Evolutionary conservation across 2,113 vertebrate species (phyloP), one percentile per base, ranked within the genome.

Genomic region (Strix uralensis): DNA sequence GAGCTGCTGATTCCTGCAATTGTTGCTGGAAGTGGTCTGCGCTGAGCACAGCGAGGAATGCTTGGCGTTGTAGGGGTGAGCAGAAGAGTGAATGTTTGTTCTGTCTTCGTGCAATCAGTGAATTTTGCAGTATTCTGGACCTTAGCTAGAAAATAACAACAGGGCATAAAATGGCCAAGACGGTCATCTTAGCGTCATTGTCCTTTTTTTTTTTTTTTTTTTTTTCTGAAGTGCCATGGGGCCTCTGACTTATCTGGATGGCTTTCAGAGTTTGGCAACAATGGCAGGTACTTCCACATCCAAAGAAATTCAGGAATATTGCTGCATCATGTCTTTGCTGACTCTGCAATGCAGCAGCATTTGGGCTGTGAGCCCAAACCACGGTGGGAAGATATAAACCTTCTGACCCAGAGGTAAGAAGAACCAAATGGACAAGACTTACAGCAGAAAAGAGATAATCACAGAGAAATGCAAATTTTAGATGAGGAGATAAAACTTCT

Each of bases 311-410:
- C 55, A 34, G 62, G n/a, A 71, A n/a, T 84, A 87, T 87, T 84
- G 69, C 95, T 92, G 84, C 84, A 81, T 96, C 83, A 61, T 79
- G 89, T 74, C 77, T 89, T 96, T 81, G 77, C 94, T 92, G 91
- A 94, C 90, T 91, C 91, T 97, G 95, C 96, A 96, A 49, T 95
- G 95, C 93, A 96, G 95, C 62, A 79, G n/a, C 57, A 10, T 63
- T 63, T 87, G 95, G 93, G 95, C 93, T 94, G 32, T 23, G 55
- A 95, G 95, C 94, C 81, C 93, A 94, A 9, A 40, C 84, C 2
- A 15, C 9, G 13, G 52, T 63, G 47, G 61, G 72, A 86, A 87
- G 46, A 81, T 59, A 42, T 0, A 81, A 78, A 91, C 82, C 77
- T 81, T 83, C 59, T 91, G 66, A 95, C 89, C 82, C 52, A 51